phyloP scores from a whole-genome alignment of 2,888 invertebrate species.

The Yponomeuta cagnagella region DNA sequence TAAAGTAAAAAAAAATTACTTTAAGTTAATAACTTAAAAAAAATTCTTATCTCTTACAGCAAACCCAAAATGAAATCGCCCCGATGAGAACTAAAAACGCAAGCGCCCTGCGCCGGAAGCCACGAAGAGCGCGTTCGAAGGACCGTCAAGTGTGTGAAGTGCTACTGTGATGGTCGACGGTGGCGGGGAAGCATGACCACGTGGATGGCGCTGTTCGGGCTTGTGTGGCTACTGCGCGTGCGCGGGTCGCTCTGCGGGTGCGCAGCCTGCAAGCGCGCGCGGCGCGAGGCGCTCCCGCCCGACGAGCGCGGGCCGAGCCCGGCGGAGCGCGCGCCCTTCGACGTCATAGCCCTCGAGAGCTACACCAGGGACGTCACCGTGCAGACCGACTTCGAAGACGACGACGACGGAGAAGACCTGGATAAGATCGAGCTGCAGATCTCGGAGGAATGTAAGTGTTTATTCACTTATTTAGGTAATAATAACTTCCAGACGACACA shows the following conservation, averaged over 20 bases:
- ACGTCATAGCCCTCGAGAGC: slow-evolving; percentile 63
- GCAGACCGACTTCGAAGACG: slow-evolving; percentile 61
- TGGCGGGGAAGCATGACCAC: slow-evolving; percentile 68
- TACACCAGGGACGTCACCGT: slow-evolving; percentile 70
- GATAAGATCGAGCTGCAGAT: slow-evolving; percentile 69
- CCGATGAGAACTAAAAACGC: background rate
- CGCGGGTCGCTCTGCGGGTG: slow-evolving; percentile 87
- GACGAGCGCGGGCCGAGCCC: slow-evolving; percentile 45
- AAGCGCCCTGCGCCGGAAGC: background rate
- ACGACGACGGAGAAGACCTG: slow-evolving; percentile 58
- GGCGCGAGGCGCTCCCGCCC: slow-evolving; percentile 40
- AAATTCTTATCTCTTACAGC: background rate
- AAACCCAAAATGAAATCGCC: background rate
- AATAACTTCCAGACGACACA: no score
- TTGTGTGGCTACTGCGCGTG: slow-evolving; percentile 89
- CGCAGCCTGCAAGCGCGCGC: slow-evolving; percentile 79
- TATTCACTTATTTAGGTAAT: slow-evolving; percentile 1
- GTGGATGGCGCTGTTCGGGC: slow-evolving; percentile 90
- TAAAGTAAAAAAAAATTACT: no score
- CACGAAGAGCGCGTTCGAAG: background rate
- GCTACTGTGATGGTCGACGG: slow-evolving; percentile 46
- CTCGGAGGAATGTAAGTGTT: slow-evolving; percentile 61
- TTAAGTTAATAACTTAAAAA: no score
- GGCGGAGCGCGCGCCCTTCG: slow-evolving; percentile 55
- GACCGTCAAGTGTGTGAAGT: background rate